Evolutionary conservation across 1,140 invertebrate species (phyloP).

Genomic region (Zelostemma sp.): DNA sequence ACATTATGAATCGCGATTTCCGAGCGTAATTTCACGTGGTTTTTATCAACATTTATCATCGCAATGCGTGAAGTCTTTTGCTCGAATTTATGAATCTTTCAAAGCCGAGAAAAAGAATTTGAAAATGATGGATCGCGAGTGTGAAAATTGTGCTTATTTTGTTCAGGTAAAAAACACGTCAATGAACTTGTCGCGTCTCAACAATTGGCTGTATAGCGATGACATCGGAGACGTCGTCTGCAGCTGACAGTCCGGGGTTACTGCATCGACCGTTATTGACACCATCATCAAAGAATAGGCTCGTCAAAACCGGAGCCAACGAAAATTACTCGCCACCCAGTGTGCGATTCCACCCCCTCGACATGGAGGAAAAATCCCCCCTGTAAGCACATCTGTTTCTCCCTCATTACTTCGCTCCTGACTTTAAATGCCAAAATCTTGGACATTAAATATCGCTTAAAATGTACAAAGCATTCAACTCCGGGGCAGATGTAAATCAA

Average conservation of each 20-base stretch:
- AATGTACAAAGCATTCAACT: no score
- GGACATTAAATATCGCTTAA: no score
- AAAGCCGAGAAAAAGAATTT: no score
- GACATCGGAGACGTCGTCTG: constrained; percentile 63
- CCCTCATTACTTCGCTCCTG: no score
- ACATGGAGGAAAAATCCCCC: constrained; percentile 62
- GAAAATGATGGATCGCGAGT: no score
- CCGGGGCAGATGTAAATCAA: not conserved
- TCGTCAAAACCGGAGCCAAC: constrained; percentile 37
- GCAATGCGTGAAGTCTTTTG: no score
- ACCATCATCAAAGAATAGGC: constrained; percentile 53
- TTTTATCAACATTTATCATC: no score
- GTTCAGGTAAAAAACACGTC: constrained; percentile 36
- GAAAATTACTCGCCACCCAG: constrained; percentile 54
- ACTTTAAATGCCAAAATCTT: no score
- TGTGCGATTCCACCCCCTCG: constrained; percentile 59
- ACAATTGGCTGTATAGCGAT: constrained; percentile 51
- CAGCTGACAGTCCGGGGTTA: constrained; percentile 62
- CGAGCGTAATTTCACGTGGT: no score
- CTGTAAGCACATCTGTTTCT: constrained; percentile 57
- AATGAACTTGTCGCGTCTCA: constrained; percentile 40
- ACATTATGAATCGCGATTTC: no score
- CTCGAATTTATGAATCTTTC: no score
- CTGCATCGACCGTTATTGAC: constrained; percentile 60
- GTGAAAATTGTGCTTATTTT: no score